Conservation (phyloP, 2,797 vertebrate species). For the Cyprinella venusta region DNA sequence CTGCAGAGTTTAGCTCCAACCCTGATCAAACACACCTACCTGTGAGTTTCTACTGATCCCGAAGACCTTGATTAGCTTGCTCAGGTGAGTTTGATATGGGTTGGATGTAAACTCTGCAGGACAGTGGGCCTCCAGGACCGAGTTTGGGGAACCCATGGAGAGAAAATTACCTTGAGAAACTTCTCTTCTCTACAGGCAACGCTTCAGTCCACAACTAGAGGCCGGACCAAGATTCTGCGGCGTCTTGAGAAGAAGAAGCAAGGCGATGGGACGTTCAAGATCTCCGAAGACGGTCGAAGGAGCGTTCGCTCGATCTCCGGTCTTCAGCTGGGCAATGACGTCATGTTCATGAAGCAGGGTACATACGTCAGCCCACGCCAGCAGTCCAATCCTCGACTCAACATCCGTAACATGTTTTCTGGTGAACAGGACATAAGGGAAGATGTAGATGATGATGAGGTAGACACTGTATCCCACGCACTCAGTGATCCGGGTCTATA, state of each 20-base stretch:
- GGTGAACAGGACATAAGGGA: conserved; percentile 62
- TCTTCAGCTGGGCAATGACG: conserved; percentile 87
- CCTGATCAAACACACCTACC: too few relatives aligned
- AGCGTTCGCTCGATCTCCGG: conserved; percentile 90
- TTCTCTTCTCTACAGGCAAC: conserved; percentile 78
- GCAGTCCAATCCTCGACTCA: conserved; percentile 74
- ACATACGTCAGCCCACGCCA: conserved; percentile 81
- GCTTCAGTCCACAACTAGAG: conserved; percentile 85
- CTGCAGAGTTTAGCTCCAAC: too few relatives aligned
- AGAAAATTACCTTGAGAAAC: background rate
- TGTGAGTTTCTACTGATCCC: too few relatives aligned
- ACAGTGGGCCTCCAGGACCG: too few relatives aligned
- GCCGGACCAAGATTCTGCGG: conserved; percentile 90
- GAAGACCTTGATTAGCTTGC: too few relatives aligned
- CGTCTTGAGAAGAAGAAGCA: conserved; percentile 93
- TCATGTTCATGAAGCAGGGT: conserved; percentile 93
- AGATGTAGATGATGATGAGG: conserved; percentile 52
- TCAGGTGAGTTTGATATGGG: too few relatives aligned
- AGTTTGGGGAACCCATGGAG: too few relatives aligned
- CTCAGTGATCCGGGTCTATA: conserved; percentile 88
- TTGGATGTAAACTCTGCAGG: too few relatives aligned
- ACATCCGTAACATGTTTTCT: conserved; percentile 89
- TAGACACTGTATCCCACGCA: conserved; percentile 84
- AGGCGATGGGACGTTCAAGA: conserved; percentile 87
- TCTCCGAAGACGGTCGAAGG: conserved; percentile 90